Conservation (phyloP, 2,113 vertebrate genomes). For the Bubo blakistoni region DNA sequence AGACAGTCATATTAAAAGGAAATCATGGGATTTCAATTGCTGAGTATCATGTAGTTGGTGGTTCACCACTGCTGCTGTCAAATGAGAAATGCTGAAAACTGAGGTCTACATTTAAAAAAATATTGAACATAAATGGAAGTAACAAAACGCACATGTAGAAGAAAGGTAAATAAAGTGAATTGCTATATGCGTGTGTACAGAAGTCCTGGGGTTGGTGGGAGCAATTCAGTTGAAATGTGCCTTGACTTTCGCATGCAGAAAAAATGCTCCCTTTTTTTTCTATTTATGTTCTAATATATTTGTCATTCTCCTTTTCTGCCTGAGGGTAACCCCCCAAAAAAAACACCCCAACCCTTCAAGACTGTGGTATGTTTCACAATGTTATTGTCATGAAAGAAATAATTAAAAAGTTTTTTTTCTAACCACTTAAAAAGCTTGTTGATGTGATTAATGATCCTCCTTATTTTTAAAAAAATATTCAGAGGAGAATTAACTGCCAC, state of each 20-base stretch:
- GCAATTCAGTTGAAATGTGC: neutral
- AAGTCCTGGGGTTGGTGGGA: neutral
- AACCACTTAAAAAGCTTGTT: neutral
- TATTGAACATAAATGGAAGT: neutral
- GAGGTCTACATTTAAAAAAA: neutral
- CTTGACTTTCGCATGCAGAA: neutral
- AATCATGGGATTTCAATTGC: neutral
- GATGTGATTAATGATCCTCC: neutral
- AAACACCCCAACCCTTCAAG: rapidly evolving
- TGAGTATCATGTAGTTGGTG: neutral
- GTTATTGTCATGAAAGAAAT: neutral
- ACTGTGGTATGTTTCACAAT: neutral
- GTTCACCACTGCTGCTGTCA: neutral
- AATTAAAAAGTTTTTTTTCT: neutral
- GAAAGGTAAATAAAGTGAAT: neutral
- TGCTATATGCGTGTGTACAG: too few relatives aligned
- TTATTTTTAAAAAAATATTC: neutral
- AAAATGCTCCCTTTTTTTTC: neutral
- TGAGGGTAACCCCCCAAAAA: rapidly evolving
- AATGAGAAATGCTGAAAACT: neutral
- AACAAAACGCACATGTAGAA: neutral
- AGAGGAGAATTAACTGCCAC: rapidly evolving
- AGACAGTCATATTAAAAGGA: neutral
- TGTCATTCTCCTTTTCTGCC: neutral
- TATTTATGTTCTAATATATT: neutral